A percentile compares a stretch with the other conserved stretches of the same genome.
Conservation (phyloP, 1,140 invertebrate species). For the Bombus waltoni region DNA sequence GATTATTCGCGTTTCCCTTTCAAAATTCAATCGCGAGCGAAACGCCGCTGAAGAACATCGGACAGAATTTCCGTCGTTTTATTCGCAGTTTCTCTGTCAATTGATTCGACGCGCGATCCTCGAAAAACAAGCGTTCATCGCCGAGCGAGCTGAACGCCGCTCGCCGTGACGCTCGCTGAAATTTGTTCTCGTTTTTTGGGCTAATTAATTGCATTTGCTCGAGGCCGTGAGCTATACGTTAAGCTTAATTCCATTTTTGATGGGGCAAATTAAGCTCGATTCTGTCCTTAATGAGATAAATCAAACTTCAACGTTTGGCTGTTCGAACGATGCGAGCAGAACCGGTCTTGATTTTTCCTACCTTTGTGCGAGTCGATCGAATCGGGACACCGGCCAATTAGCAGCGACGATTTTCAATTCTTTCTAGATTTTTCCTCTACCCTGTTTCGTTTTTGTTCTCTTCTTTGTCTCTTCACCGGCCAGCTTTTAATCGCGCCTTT, state of each 20-base stretch:
- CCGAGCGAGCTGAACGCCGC: background rate
- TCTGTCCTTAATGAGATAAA: conserved; percentile 20
- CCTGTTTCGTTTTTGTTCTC: background rate
- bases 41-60: background rate
- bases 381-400: background rate
- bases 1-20: background rate
- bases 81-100: background rate
- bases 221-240: background rate
- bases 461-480: background rate
- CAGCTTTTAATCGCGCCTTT: conserved; percentile 3
- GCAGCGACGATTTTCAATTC: background rate
- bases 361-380: background rate
- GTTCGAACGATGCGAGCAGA: background rate
- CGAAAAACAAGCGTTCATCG: conserved; percentile 14
- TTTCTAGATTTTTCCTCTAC: background rate
- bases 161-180: background rate
- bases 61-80: background rate
- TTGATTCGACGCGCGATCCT: background rate
- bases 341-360: background rate
- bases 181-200: conserved; percentile 3
- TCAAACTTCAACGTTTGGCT: background rate
- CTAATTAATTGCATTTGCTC: conserved; percentile 21
- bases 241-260: conserved; percentile 38
- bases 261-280: conserved; percentile 10
- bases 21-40: background rate